Conservation (phyloP, 2,797 vertebrate species). For the Xiphorhynchus erythropygius region DNA sequence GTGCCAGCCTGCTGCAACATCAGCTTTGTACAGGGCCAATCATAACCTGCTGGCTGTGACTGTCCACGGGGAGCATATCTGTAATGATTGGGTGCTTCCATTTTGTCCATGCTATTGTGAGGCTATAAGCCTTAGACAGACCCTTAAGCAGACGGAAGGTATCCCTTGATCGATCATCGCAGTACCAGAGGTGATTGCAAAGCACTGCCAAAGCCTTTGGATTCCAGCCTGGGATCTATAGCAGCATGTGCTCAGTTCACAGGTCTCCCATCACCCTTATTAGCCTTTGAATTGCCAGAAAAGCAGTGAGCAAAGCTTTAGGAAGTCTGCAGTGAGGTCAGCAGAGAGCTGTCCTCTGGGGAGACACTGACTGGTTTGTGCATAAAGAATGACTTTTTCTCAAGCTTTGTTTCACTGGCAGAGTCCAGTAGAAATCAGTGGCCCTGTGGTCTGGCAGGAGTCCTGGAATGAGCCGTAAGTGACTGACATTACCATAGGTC, state of each 20-base stretch:
- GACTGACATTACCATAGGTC: neutral
- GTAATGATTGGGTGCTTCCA: neutral
- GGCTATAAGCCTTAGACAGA: neutral
- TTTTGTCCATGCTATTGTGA: neutral
- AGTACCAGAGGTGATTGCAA: neutral
- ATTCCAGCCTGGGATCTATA: neutral
- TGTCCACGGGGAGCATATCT: fast-evolving
- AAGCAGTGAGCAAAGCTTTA: neutral
- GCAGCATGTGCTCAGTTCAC: neutral
- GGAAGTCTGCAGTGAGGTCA: fast-evolving
- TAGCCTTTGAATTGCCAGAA: neutral
- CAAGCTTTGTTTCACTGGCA: neutral
- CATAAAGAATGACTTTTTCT: neutral
- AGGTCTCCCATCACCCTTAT: neutral
- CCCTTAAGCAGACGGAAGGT: neutral
- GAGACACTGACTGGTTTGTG: neutral
- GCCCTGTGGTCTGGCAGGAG: neutral
- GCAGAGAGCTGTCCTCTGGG: neutral
- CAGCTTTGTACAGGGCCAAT: neutral
- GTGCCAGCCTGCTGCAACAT: neutral
- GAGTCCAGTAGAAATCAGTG: neutral
- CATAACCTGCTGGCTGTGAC: neutral
- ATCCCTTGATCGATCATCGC: neutral
- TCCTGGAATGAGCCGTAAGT: neutral
- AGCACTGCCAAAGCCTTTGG: neutral